Base-by-base conservation (phyloP, 2,888 invertebrate genomes). In the Lamproptera curius region DNA sequence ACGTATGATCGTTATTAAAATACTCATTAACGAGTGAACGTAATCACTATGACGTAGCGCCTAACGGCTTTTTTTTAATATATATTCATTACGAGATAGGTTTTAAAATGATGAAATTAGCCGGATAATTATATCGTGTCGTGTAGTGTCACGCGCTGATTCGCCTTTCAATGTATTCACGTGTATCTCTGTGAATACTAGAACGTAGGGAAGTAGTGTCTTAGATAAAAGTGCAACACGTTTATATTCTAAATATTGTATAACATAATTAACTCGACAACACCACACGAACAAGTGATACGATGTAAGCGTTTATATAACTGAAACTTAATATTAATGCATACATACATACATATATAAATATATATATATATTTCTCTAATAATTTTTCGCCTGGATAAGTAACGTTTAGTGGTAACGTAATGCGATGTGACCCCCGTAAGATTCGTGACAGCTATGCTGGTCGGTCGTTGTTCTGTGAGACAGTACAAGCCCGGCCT, bases 211-310 rank as follows among this genome's bases (percentile, higher is more conserved):
- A n/a, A 47, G 84, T 86, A 86, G 86, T 84, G 84, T 82, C 77
- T 84, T 86, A 85, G 85, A 75, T 79, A 40, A 40, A 48, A 46
- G 3, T n/a, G 28, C 76, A 76, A 59, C 35, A 76, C 73, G 68
- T 71, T 74, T 77, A 85, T 82, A 84, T 85, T 86, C 85, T 84
- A 86, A 86, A 85, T 82, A 84, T 80, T 65, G 55, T 44, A 38
- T 36, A 35, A 34, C 6, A 20, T 28, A 9, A 33, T 16, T 60
- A 77, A 82, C 71, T 75, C 71, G 73, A 70, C 82, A 82, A 86
- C 86, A 86, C 86, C 86, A 86, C 77, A 77, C 75, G 70, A 72
- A 76, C 66, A 78, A 84, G 86, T 86, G 86, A 86, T 86, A 86
- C 81, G 81, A 81, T 63, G 61, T 73, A 73, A 76, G 74, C 74